These are phyloP conservation scores for Sebastes aleutianus DNA, from an alignment of 2,797 vertebrate species.

Conservation along the genomic window DNA sequence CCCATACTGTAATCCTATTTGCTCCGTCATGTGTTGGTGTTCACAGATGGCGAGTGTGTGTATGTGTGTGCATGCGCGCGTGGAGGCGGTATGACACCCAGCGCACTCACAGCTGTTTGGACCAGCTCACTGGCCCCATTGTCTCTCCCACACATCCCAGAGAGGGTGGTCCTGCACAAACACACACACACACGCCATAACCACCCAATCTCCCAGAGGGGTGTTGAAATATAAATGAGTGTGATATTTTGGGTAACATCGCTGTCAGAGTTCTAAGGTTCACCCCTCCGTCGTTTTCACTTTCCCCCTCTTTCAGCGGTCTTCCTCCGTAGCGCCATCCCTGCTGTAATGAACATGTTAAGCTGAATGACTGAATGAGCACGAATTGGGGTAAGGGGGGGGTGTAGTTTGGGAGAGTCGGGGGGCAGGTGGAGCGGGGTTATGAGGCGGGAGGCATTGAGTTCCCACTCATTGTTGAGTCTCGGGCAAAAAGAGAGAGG, in stretches of 20 bases:
- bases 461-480: slow-evolving; percentile 64
- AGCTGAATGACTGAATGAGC: slow-evolving; percentile 65
- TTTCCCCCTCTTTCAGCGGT: not conserved
- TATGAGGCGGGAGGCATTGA: slow-evolving; percentile 29
- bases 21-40: slow-evolving; percentile 82
- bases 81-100: slow-evolving; percentile 67
- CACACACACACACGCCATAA: slow-evolving; percentile 29
- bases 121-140: slow-evolving; percentile 70
- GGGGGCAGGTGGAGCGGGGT: slow-evolving; percentile 23
- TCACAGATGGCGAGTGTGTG: slow-evolving; percentile 76
- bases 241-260: slow-evolving; percentile 65
- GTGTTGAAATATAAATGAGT: slow-evolving; percentile 59
- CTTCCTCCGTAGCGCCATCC: slow-evolving; percentile 14
- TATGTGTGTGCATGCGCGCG: slow-evolving; percentile 2
- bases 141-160: slow-evolving; percentile 65
- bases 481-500: slow-evolving; percentile 37
- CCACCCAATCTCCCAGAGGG: slow-evolving; percentile 44
- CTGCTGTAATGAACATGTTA: slow-evolving; percentile 80
- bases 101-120: slow-evolving; percentile 79
- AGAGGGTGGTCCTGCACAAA: slow-evolving; percentile 57
- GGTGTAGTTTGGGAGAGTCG: slow-evolving; percentile 12
- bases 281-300: not conserved
- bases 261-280: slow-evolving; percentile 53
- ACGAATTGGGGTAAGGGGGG: slow-evolving; percentile 24
- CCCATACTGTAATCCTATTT: slow-evolving; percentile 85